Evolutionary conservation across 2,797 vertebrate genomes (phyloP), one percentile per base, ranked within the genome.

Genomic region (Netta rufina): DNA sequence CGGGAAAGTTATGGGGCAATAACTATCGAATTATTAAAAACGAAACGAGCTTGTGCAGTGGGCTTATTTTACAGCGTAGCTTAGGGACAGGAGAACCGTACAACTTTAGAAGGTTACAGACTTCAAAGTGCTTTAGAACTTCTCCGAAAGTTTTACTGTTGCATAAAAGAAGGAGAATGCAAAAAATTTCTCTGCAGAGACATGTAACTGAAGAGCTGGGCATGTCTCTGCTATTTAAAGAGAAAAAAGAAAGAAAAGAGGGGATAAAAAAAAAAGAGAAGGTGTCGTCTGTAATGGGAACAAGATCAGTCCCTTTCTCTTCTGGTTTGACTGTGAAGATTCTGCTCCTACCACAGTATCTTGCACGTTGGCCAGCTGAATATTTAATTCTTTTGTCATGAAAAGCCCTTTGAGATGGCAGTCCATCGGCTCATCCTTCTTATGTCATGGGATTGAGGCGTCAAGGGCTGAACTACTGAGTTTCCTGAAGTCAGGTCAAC

Each of bases 1-100:
- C n/a, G 25, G 84, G 53, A 85, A 88, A 82, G 75, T 85, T 85
- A 90, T 85, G 82, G 65, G 85, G 75, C 56, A 94, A 76, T 91
- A 92, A 92, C 69, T 47, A 22, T 11, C 56, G 87, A 73, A 87
- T 94, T 77, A 80, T 89, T 89, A 77, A 86, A 60, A 86, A 76
- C 36, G 81, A 89, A 92, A 78, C 6, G 69, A 73, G 82, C 73
- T 80, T 65, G 81, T 83, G 65, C 60, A 51, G 89, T n/a, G 70
- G 81, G 45, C 64, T 80, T 88, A 28, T 67, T 85, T 90, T 85
- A 92, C 60, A 47, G 81, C 10, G 3, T 4, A 75, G 84, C 72
- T 57, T 30, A 58, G 81, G 87, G 80, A 69, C 28, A 18, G 76
- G n/a, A 65, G 69, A 86, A 92, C 53, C 62, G 71, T 66, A 21